A percentile compares a stretch with the other conserved stretches of the same genome.
Conservation (phyloP, 2,888 invertebrate species). For the Congeria kusceri region DNA sequence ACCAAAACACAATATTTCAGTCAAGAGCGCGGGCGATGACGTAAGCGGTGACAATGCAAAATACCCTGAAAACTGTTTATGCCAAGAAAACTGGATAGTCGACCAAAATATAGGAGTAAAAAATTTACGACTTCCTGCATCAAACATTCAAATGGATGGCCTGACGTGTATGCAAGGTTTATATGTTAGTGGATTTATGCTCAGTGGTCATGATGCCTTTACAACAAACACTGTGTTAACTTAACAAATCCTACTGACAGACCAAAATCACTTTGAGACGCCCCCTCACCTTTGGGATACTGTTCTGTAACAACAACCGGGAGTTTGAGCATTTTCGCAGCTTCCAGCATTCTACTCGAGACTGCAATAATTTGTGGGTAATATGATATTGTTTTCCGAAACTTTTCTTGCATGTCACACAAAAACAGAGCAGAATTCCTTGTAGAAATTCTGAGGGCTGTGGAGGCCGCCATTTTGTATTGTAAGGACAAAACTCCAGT, state of each 20-base stretch:
- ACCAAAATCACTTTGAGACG: constrained; percentile 42
- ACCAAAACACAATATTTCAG: too few species aligned
- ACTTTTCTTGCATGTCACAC: constrained; percentile 86
- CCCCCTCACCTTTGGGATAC: constrained; percentile 87
- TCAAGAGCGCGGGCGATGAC: too few species aligned
- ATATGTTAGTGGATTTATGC: too few species aligned
- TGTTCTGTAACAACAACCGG: constrained; percentile 88
- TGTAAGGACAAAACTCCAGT: neutral
- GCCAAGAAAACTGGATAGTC: too few species aligned
- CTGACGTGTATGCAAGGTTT: constrained; percentile 76
- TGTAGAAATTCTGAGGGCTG: constrained; percentile 76
- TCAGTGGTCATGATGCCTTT: too few species aligned
- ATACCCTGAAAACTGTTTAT: too few species aligned
- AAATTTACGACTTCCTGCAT: too few species aligned
- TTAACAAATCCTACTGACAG: constrained; percentile 8
- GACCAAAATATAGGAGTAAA: too few species aligned
- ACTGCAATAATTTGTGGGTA: constrained; percentile 84
- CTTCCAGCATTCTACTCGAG: constrained; percentile 84
- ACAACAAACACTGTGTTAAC: too few species aligned
- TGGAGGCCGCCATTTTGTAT: constrained; percentile 66
- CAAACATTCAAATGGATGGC: too few species aligned
- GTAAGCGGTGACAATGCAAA: too few species aligned
- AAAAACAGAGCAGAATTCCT: constrained; percentile 83
- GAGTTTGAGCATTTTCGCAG: constrained; percentile 87
- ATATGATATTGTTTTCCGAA: constrained; percentile 82